These are phyloP conservation scores for Hydrochoerus hydrochaeris DNA, from an alignment of 2,113 vertebrate species.

Conservation along the genomic window DNA sequence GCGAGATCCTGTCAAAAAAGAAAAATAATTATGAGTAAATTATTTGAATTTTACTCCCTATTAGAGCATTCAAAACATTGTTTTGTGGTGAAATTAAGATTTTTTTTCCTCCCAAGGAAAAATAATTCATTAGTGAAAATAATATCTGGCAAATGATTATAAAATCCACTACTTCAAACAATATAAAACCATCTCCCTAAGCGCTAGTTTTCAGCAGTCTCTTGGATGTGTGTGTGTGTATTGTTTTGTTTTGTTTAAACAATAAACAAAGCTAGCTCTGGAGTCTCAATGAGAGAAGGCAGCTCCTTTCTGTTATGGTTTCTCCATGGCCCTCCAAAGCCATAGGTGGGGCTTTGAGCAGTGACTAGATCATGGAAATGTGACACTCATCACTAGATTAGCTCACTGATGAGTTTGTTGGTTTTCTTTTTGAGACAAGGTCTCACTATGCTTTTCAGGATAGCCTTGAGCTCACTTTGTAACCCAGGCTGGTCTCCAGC, in stretches of 20 bases:
- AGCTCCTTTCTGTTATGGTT: neutral
- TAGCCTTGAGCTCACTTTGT: no score
- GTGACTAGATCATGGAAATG: no score
- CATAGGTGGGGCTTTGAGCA: neutral
- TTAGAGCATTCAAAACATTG: neutral
- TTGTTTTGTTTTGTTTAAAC: neutral
- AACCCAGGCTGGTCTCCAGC: no score
- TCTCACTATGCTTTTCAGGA: no score
- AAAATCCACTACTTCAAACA: neutral
- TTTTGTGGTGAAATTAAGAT: neutral
- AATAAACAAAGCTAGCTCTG: neutral
- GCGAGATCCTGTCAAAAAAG: neutral
- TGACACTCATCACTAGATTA: neutral
- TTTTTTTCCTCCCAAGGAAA: neutral
- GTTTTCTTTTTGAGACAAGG: no score
- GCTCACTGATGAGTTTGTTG: neutral
- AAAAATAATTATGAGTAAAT: neutral
- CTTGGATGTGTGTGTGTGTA: neutral
- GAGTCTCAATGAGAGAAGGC: neutral
- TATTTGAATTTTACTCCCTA: constrained; percentile 34
- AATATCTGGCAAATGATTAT: neutral
- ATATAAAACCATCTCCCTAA: neutral
- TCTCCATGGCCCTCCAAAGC: neutral
- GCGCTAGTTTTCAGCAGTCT: neutral
- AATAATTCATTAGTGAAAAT: neutral